These are phyloP conservation scores for Platycheirus albimanus DNA, from an alignment of 2,888 invertebrate species.

Conservation along the genomic window DNA sequence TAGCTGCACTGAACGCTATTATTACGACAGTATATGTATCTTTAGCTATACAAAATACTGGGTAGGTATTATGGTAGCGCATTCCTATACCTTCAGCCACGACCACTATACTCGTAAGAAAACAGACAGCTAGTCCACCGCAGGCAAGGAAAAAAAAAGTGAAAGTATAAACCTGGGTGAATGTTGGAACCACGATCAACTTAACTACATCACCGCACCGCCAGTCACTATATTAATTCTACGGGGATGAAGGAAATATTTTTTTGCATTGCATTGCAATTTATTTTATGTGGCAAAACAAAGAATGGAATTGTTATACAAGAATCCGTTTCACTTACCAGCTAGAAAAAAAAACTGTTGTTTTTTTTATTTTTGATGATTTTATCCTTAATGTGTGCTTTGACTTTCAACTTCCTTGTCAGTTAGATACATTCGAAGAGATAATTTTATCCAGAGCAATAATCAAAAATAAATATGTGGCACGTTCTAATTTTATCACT, in stretches of 20 bases:
- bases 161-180: conserved; percentile 68
- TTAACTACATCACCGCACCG: neutral
- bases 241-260: conserved; percentile 54
- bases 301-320: conserved; percentile 7
- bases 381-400: conserved; percentile 54
- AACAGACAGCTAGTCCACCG: conserved; percentile 9
- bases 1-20: conserved; percentile 34
- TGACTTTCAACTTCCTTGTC: conserved; percentile 63
- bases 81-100: conserved; percentile 18
- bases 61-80: conserved; percentile 14
- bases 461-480: conserved; percentile 7
- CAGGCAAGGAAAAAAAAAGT: conserved; percentile 52
- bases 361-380: conserved; percentile 14
- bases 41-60: conserved; percentile 3
- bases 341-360: conserved; percentile 12
- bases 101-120: conserved; percentile 15
- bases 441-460: conserved; percentile 28
- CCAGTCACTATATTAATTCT: neutral
- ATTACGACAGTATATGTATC: too few relatives aligned
- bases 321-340: conserved; percentile 51
- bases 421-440: conserved; percentile 56
- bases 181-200: conserved; percentile 54
- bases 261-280: conserved; percentile 26
- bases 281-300: conserved; percentile 40
- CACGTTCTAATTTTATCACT: conserved; percentile 64